These are phyloP conservation scores for Saxicola maurus DNA, from an alignment of 2,797 vertebrate species.

Conservation along the genomic window DNA sequence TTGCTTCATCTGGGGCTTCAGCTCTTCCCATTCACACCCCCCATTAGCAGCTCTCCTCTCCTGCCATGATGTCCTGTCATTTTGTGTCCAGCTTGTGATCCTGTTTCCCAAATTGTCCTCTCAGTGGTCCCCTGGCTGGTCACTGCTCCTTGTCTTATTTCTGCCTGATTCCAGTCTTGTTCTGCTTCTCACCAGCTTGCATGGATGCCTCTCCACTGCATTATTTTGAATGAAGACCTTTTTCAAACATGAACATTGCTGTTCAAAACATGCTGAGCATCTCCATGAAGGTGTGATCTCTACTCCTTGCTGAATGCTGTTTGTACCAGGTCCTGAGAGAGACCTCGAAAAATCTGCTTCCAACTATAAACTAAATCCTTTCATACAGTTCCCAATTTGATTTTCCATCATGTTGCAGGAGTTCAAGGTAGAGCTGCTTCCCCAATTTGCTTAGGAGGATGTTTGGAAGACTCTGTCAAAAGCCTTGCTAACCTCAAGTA, in stretches of 20 bases:
- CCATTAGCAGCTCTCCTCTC: background rate
- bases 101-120: background rate
- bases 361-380: background rate
- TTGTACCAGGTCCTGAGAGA: background rate
- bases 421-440: background rate
- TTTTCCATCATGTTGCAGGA: background rate
- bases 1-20: background rate
- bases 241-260: background rate
- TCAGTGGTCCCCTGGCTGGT: background rate
- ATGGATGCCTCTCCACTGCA: background rate
- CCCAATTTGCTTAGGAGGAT: background rate
- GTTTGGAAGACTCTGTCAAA: background rate
- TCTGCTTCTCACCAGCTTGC: background rate
- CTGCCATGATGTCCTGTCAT: rapidly evolving
- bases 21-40: background rate
- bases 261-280: background rate
- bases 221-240: background rate
- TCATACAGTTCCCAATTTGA: background rate
- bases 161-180: background rate
- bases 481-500: constrained; percentile 20
- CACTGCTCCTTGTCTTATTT: background rate
- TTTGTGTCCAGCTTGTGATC: background rate
- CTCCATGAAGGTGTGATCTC: rapidly evolving
- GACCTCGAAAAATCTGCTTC: background rate
- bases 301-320: background rate